Evolutionary conservation across 2,888 invertebrate species (phyloP).

Genomic region (Microctonus hyperodae): DNA sequence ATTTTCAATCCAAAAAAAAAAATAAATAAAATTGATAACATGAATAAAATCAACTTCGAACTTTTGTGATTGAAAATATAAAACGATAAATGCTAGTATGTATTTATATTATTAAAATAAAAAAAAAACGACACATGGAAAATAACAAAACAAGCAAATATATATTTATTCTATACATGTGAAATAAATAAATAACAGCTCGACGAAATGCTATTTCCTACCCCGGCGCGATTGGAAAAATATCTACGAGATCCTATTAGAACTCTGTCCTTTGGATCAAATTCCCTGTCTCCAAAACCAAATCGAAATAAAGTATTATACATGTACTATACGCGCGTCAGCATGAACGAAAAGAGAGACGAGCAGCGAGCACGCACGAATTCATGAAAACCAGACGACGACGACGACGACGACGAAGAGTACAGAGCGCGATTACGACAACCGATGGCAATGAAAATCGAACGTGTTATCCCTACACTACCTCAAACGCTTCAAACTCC

Average conservation of each 20-base stretch:
- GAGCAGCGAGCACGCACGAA: not conserved
- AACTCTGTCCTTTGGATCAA: conserved; percentile 35
- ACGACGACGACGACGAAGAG: conserved; percentile 8
- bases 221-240: conserved; percentile 3
- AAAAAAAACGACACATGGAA: not conserved
- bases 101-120: no score
- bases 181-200: conserved; percentile 11
- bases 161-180: not conserved
- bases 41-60: no score
- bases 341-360: conserved; percentile 5
- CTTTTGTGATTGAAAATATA: no score
- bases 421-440: conserved; percentile 4
- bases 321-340: not conserved
- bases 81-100: no score
- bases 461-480: conserved; percentile 13
- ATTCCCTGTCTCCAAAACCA: conserved; percentile 12
- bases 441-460: conserved; percentile 18
- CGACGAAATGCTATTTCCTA: conserved; percentile 21
- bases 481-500: not conserved
- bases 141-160: not conserved
- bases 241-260: conserved; percentile 34
- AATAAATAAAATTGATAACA: no score
- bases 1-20: no score
- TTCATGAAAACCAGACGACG: not conserved
- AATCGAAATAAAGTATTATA: conserved; percentile 7